Evolutionary conservation across 30 jellyfish, hydroid and myxozoan genomes (phyloP), one percentile per base, ranked within the genome.

Genomic region (Nemopilema nomurai): DNA sequence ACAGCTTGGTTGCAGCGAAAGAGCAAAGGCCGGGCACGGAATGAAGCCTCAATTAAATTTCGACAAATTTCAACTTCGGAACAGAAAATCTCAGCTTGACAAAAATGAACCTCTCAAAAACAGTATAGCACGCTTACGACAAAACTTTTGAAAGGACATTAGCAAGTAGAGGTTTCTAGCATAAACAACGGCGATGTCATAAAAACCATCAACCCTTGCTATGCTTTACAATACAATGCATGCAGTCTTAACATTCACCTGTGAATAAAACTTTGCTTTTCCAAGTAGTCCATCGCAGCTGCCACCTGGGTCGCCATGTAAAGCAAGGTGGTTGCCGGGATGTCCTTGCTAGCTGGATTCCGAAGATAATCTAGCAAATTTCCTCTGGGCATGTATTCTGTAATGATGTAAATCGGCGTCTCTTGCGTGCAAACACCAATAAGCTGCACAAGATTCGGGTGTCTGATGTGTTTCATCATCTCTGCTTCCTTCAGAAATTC

Each of bases 281-380:
- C 98, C 27, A 93, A 77, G 52, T 93, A 93, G 51, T 85, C 87
- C 98, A 93, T 93, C 17, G 98, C 98, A n/a, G 96, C 88, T 29
- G 98, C 90, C 6, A 93, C 98, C 76, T 93, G 98, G 51, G 98
- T 89, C 4, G 98, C 98, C 97, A 93, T 93, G 77, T 93, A 93
- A n/a, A 93, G 79, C 27, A 93, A 86, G 7, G 98, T 93, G 20
- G 97, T 93, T n/a, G 98, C 97, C 23, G 98, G 98, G 18, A 93
- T 76, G 71, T 93, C 96, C 50, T 84, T 86, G 74, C 93, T 93
- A 4, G 92, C 86, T 8, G 98, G 92, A 71, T 88, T 96, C 28
- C 98, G 90, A 24, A 93, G 76, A 74, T 77, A 93, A 71, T 93
- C 98, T 8, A 93, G 93, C 75, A 93, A 80, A 69, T 93, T 93